Evolutionary conservation across 2,113 vertebrate genomes (phyloP), one percentile per base, ranked within the genome.

Genomic region (Poeciliopsis prolifica): DNA sequence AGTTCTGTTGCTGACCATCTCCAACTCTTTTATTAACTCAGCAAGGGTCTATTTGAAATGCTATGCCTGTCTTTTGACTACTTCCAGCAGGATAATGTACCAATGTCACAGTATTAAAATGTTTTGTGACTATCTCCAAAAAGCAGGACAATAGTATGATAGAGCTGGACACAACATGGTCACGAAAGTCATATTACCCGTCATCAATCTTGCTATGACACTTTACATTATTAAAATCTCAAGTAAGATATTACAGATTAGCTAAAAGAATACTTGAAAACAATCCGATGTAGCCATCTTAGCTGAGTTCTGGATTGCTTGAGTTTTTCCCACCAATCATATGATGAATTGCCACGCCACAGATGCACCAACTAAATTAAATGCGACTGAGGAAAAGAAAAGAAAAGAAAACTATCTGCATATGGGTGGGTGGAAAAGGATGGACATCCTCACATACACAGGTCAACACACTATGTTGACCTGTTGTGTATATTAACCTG

Each of bases 401-500:
- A 37, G 11, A 11, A 37, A 37, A 37, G 7, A 58, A 74, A 65
- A 29, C 29, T 29, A 29, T 26, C 2, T 5, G 15, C 15, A 14
- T 58, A 44, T 17, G 11, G 13, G 61, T 44, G 29, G 6, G 37
- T 70, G 80, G 14, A 31, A 62, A 42, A 1, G 10, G 48, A 1
- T 8, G n/a, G 42, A 28, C 61, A 37, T 28, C n/a, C 69, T 74
- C 3, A 12, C 42, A 70, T 51, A 28, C 48, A 26, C 22, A 29
- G 29, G 29, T 29, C 29, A 29, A 24, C 51, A 5, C 22, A 10
- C 51, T 61, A 74, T 44, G 76, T 65, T 73, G 76, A 78, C 75
- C 74, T 5, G 40, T 22, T 72, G 26, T 74, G 73, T 77, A 74
- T 77, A 70, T 74, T 74, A 78, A 75, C 78, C 64, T 64, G 33